These are phyloP conservation scores for Amiota minor DNA, from an alignment of 2,888 invertebrate species.

Conservation along the genomic window DNA sequence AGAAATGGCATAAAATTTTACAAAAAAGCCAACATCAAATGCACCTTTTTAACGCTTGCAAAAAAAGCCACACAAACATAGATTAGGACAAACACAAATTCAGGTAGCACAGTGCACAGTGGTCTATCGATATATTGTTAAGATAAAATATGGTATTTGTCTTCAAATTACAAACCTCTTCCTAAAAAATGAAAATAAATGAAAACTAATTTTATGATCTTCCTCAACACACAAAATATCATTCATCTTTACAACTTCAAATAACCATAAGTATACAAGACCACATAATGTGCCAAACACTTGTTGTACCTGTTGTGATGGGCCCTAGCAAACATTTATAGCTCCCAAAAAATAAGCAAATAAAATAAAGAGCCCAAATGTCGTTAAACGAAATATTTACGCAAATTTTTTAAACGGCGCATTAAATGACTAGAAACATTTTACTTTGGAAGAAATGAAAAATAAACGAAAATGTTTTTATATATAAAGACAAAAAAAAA, in stretches of 20 bases:
- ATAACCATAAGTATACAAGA: conserved; percentile 44
- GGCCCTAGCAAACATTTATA: not conserved
- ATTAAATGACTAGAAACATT: conserved; percentile 63
- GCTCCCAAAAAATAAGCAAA: conserved; percentile 5
- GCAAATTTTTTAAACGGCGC: conserved; percentile 59
- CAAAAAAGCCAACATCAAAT: conserved; percentile 60
- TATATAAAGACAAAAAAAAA: conserved; percentile 55
- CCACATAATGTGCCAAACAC: conserved; percentile 56
- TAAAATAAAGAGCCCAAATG: conserved; percentile 8
- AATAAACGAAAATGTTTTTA: conserved; percentile 39
- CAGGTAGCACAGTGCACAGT: conserved; percentile 35
- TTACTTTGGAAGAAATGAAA: not conserved
- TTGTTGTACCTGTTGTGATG: conserved; percentile 54
- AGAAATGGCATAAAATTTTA: conserved; percentile 48
- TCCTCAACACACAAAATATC: conserved; percentile 1
- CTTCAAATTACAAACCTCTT: not conserved
- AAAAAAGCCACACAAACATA: conserved; percentile 51
- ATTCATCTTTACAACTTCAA: conserved; percentile 11
- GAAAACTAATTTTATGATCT: conserved; percentile 1
- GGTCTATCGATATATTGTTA: not conserved
- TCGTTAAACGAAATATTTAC: conserved; percentile 18
- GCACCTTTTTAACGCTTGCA: conserved; percentile 14
- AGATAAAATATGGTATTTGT: not conserved
- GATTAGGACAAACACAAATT: conserved; percentile 64
- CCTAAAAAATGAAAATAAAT: not conserved